These are phyloP conservation scores for Acanthurus lineatus DNA, from an alignment of 2,797 vertebrate genomes.

Conservation along the genomic window DNA sequence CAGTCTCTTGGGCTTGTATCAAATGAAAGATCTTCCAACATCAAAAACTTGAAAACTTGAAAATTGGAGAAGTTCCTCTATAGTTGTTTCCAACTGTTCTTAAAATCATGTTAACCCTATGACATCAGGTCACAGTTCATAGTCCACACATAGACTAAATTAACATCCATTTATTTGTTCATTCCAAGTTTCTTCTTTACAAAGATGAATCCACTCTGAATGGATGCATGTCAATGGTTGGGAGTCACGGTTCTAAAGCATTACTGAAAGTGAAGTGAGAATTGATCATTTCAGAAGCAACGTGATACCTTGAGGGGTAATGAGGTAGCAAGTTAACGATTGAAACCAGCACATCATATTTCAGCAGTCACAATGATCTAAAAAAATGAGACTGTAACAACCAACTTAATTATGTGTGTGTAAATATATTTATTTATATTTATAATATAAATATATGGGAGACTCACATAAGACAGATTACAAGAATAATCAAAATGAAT, in stretches of 20 bases:
- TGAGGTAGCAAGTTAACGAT: neutral
- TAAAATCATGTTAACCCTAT: neutral
- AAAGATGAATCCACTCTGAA: neutral
- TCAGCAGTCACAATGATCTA: neutral
- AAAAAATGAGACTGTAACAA: neutral
- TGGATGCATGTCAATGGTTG: neutral
- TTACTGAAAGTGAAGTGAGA: neutral
- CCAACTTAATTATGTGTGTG: too few species aligned
- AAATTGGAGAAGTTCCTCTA: neutral
- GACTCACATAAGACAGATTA: too few species aligned
- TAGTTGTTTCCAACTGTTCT: neutral
- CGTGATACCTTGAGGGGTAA: neutral
- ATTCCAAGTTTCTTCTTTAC: neutral
- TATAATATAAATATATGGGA: too few species aligned
- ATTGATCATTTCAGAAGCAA: neutral
- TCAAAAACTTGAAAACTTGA: conserved; percentile 17
- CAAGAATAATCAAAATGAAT: neutral
- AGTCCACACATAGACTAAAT: neutral
- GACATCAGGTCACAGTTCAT: neutral
- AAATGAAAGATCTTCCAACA: conserved; percentile 8
- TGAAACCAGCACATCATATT: conserved; percentile 12
- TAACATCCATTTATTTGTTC: neutral
- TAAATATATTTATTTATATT: too few species aligned
- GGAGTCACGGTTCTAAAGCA: neutral
- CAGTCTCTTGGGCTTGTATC: neutral